Percentiles rank a stretch among this genome's conserved stretches.
Conservation (phyloP, 2,113 vertebrate species). For the Rutilus rutilus region DNA sequence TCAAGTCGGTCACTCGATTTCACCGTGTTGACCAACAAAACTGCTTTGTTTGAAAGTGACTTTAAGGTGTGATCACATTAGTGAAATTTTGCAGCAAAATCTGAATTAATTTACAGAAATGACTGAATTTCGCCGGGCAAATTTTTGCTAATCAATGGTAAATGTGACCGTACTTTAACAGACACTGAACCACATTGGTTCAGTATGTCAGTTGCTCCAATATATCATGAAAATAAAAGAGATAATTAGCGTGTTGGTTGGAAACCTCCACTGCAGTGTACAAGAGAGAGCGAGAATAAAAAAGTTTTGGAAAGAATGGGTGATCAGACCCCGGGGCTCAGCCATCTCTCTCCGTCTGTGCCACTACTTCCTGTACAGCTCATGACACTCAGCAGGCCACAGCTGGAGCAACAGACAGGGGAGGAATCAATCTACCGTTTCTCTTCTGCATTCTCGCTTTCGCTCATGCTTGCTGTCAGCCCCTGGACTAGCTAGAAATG, state of each 20-base stretch:
- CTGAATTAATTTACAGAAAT: not conserved
- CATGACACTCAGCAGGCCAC: constrained; percentile 60
- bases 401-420: constrained; percentile 56
- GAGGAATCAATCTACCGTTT: constrained; percentile 36
- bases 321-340: constrained; percentile 57
- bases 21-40: no score
- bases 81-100: not conserved
- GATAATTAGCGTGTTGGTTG: not conserved
- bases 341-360: constrained; percentile 57
- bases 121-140: not conserved
- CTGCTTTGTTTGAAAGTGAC: not conserved
- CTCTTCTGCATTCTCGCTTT: constrained; percentile 15
- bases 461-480: constrained; percentile 2
- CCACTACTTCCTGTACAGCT: constrained; percentile 42
- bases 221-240: not conserved
- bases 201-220: not conserved
- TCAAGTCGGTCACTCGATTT: no score
- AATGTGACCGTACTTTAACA: not conserved
- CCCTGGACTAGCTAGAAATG: constrained; percentile 25
- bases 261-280: not conserved
- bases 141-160: not conserved
- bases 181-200: not conserved
- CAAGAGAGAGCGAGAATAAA: not conserved
- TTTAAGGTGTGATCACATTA: not conserved
- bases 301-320: constrained; percentile 54